phyloP scores from a whole-genome alignment of 2,888 invertebrate species.

The Yponomeuta malinellus region DNA sequence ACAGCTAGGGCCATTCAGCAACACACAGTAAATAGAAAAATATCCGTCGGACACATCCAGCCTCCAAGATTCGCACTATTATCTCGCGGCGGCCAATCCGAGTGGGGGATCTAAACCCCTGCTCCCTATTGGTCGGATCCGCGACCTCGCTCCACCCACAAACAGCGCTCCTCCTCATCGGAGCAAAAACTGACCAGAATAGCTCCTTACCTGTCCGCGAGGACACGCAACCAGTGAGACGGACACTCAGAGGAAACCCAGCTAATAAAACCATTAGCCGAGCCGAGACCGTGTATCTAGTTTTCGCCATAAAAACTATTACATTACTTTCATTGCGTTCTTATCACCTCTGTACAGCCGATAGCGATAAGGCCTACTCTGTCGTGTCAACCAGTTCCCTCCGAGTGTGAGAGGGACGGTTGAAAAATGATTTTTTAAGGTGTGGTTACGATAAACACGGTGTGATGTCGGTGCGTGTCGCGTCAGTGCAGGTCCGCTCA shows the following conservation, averaged over 20 bases:
- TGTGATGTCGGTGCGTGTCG: slow-evolving; percentile 31
- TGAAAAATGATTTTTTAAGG: slow-evolving; percentile 28
- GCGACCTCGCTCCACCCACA: slow-evolving; percentile 65
- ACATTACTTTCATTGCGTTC: slow-evolving; percentile 36
- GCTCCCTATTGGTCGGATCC: slow-evolving; percentile 41
- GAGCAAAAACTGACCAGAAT: slow-evolving; percentile 51
- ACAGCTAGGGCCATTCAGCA: slow-evolving; percentile 50
- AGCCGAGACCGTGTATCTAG: slow-evolving; percentile 28
- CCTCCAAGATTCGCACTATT: slow-evolving; percentile 72
- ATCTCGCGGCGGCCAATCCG: slow-evolving; percentile 63
- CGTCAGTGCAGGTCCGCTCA: slow-evolving; percentile 60
- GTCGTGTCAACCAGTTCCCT: slow-evolving; percentile 30
- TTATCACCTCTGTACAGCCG: slow-evolving; percentile 13
- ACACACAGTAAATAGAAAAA: slow-evolving; percentile 60
- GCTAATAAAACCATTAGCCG: slow-evolving; percentile 31
- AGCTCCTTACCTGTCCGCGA: slow-evolving; percentile 45
- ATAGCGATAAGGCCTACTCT: slow-evolving; percentile 46
- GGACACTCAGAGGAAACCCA: slow-evolving; percentile 39
- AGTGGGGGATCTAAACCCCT: slow-evolving; percentile 32
- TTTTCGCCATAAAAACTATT: slow-evolving; percentile 32
- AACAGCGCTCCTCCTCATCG: slow-evolving; percentile 65
- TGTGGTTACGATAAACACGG: slow-evolving; percentile 57
- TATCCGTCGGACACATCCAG: slow-evolving; percentile 51
- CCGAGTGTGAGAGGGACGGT: slow-evolving; percentile 44
- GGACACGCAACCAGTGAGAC: slow-evolving; percentile 45